Evolutionary conservation across 2,888 invertebrate species (phyloP).

Genomic region (Nomada goodeniana): DNA sequence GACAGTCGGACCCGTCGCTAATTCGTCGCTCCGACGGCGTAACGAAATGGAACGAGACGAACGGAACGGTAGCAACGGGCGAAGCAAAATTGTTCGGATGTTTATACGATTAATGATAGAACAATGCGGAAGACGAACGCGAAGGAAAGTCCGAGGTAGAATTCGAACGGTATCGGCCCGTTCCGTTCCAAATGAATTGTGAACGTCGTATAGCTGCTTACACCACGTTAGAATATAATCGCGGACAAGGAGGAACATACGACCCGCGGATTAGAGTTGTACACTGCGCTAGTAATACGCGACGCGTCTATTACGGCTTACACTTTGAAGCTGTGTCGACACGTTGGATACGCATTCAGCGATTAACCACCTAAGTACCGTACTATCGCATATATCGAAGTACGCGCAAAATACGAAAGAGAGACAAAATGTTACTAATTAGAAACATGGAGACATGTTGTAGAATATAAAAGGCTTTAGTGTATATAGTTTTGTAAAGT

Average conservation of each 20-base stretch:
- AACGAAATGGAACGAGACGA: background rate
- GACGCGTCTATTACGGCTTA: slow-evolving; percentile 70
- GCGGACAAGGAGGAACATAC: slow-evolving; percentile 24
- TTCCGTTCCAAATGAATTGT: slow-evolving; percentile 63
- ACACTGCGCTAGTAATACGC: slow-evolving; percentile 71
- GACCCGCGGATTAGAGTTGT: slow-evolving; percentile 74
- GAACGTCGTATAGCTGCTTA: slow-evolving; percentile 76
- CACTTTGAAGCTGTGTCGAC: slow-evolving; percentile 73
- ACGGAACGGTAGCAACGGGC: background rate
- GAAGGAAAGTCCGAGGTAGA: background rate
- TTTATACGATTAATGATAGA: background rate
- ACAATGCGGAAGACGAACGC: background rate
- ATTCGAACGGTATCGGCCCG: background rate
- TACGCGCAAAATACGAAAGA: slow-evolving; percentile 55
- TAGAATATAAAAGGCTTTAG: slow-evolving; percentile 81
- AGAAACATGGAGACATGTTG: slow-evolving; percentile 72
- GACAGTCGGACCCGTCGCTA: background rate
- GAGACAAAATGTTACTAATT: slow-evolving; percentile 74
- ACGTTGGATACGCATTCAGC: slow-evolving; percentile 68
- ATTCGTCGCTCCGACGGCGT: background rate
- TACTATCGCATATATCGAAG: slow-evolving; percentile 39
- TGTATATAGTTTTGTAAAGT: slow-evolving; percentile 84
- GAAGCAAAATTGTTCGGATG: background rate
- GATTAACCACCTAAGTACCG: slow-evolving; percentile 60
- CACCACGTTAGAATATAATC: slow-evolving; percentile 55